phyloP scores from a whole-genome alignment of 1,140 invertebrate genomes.

The Tetramorium alpestre region DNA sequence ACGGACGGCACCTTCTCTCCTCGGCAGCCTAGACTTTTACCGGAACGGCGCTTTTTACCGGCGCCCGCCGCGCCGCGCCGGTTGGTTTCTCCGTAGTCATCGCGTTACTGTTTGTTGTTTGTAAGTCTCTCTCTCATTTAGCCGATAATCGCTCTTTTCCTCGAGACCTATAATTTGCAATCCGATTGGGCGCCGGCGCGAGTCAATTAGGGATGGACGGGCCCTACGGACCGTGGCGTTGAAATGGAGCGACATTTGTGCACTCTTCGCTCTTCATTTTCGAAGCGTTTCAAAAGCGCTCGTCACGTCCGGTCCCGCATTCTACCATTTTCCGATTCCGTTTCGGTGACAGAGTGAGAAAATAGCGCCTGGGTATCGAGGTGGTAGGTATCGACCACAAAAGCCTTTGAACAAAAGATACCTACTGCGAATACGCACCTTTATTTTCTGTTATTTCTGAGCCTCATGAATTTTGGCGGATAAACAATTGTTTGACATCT shows the following conservation, averaged over 20 bases:
- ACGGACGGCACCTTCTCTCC: background rate
- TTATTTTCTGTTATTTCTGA: background rate
- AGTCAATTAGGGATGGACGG: constrained; percentile 71
- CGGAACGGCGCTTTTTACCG: constrained; percentile 38
- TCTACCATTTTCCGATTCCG: constrained; percentile 54
- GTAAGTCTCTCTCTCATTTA: constrained; percentile 32
- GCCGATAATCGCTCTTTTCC: constrained; percentile 56
- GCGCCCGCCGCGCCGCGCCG: background rate
- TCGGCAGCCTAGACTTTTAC: background rate
- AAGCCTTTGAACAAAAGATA: background rate
- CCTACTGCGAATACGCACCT: background rate
- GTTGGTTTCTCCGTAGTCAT: constrained; percentile 37
- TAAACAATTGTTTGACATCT: background rate
- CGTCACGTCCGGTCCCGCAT: constrained; percentile 76
- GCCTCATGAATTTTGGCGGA: background rate
- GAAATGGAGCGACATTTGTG: constrained; percentile 48
- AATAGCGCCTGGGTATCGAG: background rate
- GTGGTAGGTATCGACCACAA: constrained; percentile 11
- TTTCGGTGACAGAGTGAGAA: constrained; percentile 18
- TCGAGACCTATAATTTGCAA: constrained; percentile 74
- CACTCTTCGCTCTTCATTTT: constrained; percentile 50
- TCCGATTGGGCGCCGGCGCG: constrained; percentile 69
- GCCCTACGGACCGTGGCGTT: background rate
- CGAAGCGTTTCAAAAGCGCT: constrained; percentile 67
- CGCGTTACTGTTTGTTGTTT: constrained; percentile 71